Evolutionary conservation across 2,113 vertebrate genomes (phyloP), one percentile per base, ranked within the genome.

Genomic region (Ammodytes dubius): DNA sequence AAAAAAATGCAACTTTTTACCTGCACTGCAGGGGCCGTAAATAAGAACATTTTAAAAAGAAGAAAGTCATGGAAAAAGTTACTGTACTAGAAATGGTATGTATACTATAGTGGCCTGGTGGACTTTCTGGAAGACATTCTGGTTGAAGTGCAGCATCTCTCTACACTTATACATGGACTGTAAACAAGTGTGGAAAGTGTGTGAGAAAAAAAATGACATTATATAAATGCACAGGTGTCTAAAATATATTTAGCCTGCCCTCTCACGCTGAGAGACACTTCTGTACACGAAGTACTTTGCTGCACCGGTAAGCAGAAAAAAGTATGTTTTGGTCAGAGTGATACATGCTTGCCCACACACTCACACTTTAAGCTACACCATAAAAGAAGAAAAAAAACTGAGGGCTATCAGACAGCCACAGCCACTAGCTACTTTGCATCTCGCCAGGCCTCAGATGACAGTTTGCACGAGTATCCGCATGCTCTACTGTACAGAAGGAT

Each of bases 331-430:
- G 87, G 85, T 85, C 86, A 77, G 54, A 80, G 74, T 52, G 65
- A 77, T 59, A 65, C 68, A 45, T 84, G 83, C 68, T 40, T 84
- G 83, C 87, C 82, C 89, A 64, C 77, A 49, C 50, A 47, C 63
- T 64, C 79, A n/a, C 74, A 17, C 52, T 74, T 71, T 70, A 74
- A 83, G 71, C 77, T 57, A 81, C 19, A 50, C 63, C 42, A 61
- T 64, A 78, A 56, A 67, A 81, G 75, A 90, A 27, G 27, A 27
- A 27, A 27, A 27, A 27, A 27, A 70, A 27, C 35, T 0, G 56
- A 57, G 68, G 63, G 71, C 86, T 87, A 84, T 89, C 81, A 65
- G 70, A 86, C 81, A 61, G 80, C 49, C 75, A 67, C 84, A 89
- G 84, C 70, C 76, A 74, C 56, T 0, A 80, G 84, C 79, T 81